Conservation (phyloP, 1,140 invertebrate genomes). For the Drosophila nasuta region DNA sequence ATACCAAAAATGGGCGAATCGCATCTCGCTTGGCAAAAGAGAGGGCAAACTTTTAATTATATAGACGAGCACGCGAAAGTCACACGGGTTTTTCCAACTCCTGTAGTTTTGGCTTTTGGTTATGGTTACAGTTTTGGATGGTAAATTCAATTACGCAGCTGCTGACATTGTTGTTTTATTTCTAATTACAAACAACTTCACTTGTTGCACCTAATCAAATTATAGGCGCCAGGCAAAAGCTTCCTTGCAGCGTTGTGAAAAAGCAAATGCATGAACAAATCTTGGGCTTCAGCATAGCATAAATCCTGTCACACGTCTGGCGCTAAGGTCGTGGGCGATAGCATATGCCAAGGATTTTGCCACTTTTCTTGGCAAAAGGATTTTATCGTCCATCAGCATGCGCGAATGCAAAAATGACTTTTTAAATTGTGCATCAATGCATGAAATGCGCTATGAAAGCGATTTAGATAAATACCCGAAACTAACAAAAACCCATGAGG, state of each 20-base stretch:
- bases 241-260: neutral
- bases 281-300: constrained; percentile 25
- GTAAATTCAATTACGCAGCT: constrained; percentile 62
- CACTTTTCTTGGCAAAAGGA: constrained; percentile 36
- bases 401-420: constrained; percentile 62
- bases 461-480: constrained; percentile 71
- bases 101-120: constrained; percentile 37
- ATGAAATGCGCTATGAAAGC: constrained; percentile 76
- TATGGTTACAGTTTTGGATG: constrained; percentile 9
- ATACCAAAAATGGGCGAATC: constrained; percentile 31
- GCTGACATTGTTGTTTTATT: constrained; percentile 31
- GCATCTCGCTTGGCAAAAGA: constrained; percentile 36
- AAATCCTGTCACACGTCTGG: constrained; percentile 38
- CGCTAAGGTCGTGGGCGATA: constrained; percentile 42
- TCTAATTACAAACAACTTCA: constrained; percentile 52
- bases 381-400: constrained; percentile 57
- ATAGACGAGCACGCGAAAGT: constrained; percentile 66
- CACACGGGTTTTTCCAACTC: constrained; percentile 48
- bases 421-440: constrained; percentile 78
- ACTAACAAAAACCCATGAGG: constrained; percentile 64
- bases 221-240: constrained; percentile 21
- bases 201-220: constrained; percentile 66
- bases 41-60: constrained; percentile 72
- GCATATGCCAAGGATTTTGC: constrained; percentile 56
- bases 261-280: neutral